A percentile compares a stretch with the other conserved stretches of the same genome.
These are phyloP conservation scores for Aix galericulata DNA, from an alignment of 2,113 vertebrate genomes.

Conservation along the genomic window DNA sequence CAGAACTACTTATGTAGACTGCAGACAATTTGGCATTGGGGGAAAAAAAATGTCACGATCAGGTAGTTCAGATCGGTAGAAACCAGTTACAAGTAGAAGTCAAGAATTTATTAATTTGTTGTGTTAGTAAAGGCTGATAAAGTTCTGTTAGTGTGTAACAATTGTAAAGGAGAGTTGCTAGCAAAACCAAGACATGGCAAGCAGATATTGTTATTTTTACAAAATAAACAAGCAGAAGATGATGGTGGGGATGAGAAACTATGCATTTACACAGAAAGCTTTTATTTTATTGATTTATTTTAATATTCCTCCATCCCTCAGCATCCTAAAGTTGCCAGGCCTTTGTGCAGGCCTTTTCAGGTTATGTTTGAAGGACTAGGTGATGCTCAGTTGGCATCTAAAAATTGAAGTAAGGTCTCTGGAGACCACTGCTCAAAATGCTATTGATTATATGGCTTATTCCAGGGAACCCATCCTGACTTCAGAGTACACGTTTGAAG, in stretches of 20 bases:
- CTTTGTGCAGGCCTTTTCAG: not conserved
- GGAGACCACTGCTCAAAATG: not conserved
- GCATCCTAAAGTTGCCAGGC: not conserved
- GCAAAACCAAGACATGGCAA: not conserved
- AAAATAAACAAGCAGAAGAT: not conserved
- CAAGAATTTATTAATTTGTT: not conserved
- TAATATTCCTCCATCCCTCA: not conserved
- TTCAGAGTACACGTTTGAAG: not conserved
- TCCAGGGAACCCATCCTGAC: not conserved
- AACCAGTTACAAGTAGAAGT: not conserved
- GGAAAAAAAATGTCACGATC: not conserved
- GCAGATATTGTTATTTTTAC: not conserved
- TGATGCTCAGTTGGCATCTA: not conserved
- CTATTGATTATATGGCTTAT: not conserved
- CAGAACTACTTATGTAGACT: not conserved
- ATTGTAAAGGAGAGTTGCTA: not conserved
- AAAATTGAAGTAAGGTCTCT: not conserved
- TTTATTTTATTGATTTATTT: not conserved
- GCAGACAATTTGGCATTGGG: not conserved
- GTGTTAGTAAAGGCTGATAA: not conserved
- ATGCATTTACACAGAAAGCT: not conserved
- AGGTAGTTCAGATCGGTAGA: not conserved
- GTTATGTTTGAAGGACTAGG: conserved; percentile 13
- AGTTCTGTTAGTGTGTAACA: not conserved
- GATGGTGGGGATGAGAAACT: not conserved